Conservation (phyloP, 2,113 vertebrate genomes). For the Cebidichthys violaceus region DNA sequence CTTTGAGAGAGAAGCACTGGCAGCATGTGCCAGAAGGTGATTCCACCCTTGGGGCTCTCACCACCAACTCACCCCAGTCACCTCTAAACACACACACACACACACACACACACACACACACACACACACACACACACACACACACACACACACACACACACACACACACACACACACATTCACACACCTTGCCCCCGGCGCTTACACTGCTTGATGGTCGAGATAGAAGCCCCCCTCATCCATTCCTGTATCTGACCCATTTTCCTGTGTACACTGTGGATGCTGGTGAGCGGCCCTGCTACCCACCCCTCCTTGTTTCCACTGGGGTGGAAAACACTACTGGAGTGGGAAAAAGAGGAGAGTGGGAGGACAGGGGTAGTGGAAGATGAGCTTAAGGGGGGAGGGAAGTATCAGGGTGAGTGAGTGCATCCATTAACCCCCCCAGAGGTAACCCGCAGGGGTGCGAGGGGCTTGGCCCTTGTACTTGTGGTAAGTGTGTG, state of each 20-base stretch:
- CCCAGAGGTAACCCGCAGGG: slow-evolving; percentile 57
- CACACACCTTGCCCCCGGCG: slow-evolving; percentile 27
- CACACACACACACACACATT: slow-evolving; percentile 25
- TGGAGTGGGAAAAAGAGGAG: slow-evolving; percentile 58
- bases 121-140: slow-evolving; percentile 29
- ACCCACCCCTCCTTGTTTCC: slow-evolving; percentile 63
- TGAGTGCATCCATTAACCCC: slow-evolving; percentile 74
- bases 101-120: slow-evolving; percentile 31
- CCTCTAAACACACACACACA: slow-evolving; percentile 29
- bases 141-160: slow-evolving; percentile 23
- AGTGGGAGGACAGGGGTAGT: slow-evolving; percentile 56
- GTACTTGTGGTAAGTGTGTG: slow-evolving; percentile 38
- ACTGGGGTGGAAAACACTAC: slow-evolving; percentile 74
- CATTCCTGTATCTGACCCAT: slow-evolving; percentile 73
- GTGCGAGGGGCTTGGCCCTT: slow-evolving; percentile 32
- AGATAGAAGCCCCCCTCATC: slow-evolving; percentile 29
- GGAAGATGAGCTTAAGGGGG: slow-evolving; percentile 62
- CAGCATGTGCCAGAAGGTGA: slow-evolving; percentile 46
- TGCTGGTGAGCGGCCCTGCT: slow-evolving; percentile 29
- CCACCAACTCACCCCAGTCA: slow-evolving; percentile 41
- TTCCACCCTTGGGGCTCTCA: slow-evolving; percentile 42
- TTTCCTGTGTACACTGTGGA: slow-evolving; percentile 61
- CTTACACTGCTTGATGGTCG: slow-evolving; percentile 14
- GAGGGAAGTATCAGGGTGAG: slow-evolving; percentile 66
- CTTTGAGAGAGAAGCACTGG: slow-evolving; percentile 30